Evolutionary conservation across 2,113 vertebrate genomes (phyloP).

Genomic region (Poeciliopsis occidentalis): DNA sequence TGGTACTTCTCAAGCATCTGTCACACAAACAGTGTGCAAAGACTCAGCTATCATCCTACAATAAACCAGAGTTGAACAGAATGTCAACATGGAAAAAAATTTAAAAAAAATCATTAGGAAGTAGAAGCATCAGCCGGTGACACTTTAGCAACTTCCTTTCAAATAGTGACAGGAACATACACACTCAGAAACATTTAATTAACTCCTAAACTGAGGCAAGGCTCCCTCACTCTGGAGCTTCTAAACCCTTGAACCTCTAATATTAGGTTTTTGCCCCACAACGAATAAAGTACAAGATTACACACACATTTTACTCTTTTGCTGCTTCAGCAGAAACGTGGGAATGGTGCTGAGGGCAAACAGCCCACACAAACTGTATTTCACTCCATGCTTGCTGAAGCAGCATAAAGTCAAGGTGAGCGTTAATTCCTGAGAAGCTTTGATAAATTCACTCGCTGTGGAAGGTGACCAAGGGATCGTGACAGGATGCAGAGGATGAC

Average conservation of each 20-base stretch:
- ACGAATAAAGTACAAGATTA: background rate
- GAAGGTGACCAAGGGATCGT: slow-evolving; percentile 1
- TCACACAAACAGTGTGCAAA: background rate
- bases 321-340: slow-evolving; percentile 53
- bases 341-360: slow-evolving; percentile 13
- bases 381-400: slow-evolving; percentile 23
- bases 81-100: background rate
- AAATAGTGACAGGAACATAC: background rate
- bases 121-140: background rate
- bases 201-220: background rate
- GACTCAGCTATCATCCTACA: background rate
- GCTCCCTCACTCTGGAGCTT: no score
- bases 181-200: background rate
- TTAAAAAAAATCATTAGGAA: background rate
- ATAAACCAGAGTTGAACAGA: background rate
- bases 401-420: slow-evolving; percentile 61
- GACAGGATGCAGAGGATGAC: slow-evolving; percentile 22
- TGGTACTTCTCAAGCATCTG: background rate
- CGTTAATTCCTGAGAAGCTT: slow-evolving; percentile 31
- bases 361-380: slow-evolving; percentile 22
- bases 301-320: slow-evolving; percentile 6
- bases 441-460: slow-evolving; percentile 30
- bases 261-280: background rate
- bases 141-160: no score
- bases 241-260: background rate